phyloP scores from a whole-genome alignment of 1,140 invertebrate species.

The Arion vulgaris region DNA sequence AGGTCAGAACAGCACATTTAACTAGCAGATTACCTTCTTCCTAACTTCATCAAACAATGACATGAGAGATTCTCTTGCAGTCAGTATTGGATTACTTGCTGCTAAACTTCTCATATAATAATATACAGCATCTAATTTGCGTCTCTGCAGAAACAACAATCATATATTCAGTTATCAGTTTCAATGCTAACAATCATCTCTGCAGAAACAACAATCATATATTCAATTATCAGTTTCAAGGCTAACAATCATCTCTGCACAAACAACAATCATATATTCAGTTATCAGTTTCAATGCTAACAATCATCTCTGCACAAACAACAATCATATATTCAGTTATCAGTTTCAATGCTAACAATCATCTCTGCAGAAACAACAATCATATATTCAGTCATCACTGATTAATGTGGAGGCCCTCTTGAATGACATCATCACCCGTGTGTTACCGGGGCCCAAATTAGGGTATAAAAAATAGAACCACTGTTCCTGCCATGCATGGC shows the following conservation, averaged over 20 bases:
- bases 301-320: constrained; percentile 78
- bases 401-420: too few relatives aligned
- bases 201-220: constrained; percentile 68
- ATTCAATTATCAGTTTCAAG: not conserved
- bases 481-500: too few relatives aligned
- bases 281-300: too few relatives aligned
- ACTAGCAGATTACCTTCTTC: constrained; percentile 81
- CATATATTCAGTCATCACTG: not conserved
- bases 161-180: not conserved
- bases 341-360: too few relatives aligned
- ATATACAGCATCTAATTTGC: constrained; percentile 96
- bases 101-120: constrained; percentile 95
- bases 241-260: constrained; percentile 78
- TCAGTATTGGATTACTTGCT: constrained; percentile 92
- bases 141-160: constrained; percentile 77
- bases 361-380: too few relatives aligned
- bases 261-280: not conserved
- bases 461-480: too few relatives aligned
- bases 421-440: too few relatives aligned
- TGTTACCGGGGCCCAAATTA: too few relatives aligned
- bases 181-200: constrained; percentile 76
- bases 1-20: too few relatives aligned
- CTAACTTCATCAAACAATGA: constrained; percentile 93
- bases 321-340: not conserved
- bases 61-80: constrained; percentile 89